Evolutionary conservation across 1,140 invertebrate genomes (phyloP), one percentile per base, ranked within the genome.

Genomic region (Trachymyrmex cornetzi): DNA sequence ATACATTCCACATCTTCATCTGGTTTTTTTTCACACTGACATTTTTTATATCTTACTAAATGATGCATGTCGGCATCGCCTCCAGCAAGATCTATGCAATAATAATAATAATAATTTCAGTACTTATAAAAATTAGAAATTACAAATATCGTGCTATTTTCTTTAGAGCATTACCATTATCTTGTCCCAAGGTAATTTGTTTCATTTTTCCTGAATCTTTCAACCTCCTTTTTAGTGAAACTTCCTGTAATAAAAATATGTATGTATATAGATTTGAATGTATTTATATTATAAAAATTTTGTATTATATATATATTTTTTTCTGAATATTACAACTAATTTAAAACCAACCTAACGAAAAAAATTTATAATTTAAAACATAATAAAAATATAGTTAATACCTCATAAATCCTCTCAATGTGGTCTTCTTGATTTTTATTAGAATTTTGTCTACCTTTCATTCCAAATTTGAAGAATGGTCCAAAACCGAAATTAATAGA

Each of bases 401-500:
- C 85, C 61, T 86, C 85, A 0, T 50, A 50, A 81, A 86, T 61
- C 22, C 63, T 61, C 14, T 69, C 77, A 69, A 86, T 81, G 4
- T 57, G 89, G 1, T 90, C 85, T 55, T 80, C 77, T 0, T 53
- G 38, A 44, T 44, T 38, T 38, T 77, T 9, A 27, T 75, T 53
- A 48, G 61, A 61, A 6, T 75, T 89, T 77, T 27, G 57, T 74
- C 53, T 59, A 38, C 61, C 66, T 6, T 63, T 63, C 53, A 89
- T 50, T 57, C 61, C 80, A n/a, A 90, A 85, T 22, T 24, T 87
- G 0, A 91, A 66, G 16, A 92, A 82, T n/a, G 91, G 91, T 22
- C 91, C 91, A 12, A 92, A 5, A 11, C 72, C 87, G 7, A 93
- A 48, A 59, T 90, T 88, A 24, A 92, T 55, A 14, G 89, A 89